Conservation (phyloP, 2,888 invertebrate species). For the Watsonalla binaria region DNA sequence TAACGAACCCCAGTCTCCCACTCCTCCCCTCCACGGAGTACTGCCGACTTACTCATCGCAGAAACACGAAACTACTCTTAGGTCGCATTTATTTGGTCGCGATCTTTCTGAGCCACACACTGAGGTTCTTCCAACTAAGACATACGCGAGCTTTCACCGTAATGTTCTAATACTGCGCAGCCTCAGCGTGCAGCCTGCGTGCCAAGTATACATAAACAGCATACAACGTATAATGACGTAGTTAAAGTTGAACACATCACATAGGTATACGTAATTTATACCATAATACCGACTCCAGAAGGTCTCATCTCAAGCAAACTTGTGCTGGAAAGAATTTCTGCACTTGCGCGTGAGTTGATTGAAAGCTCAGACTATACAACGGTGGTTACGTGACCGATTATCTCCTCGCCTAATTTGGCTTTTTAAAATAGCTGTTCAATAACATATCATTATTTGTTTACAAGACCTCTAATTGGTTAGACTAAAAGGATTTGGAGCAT, state of each 20-base stretch:
- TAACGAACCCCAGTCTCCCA: too few relatives aligned
- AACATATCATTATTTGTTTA: constrained; percentile 46
- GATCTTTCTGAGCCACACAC: background rate
- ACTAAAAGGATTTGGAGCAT: constrained; percentile 33
- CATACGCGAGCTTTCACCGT: background rate
- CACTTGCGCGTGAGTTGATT: constrained; percentile 45
- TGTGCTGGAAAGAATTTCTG: constrained; percentile 13
- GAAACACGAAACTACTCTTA: too few relatives aligned
- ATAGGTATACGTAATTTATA: background rate
- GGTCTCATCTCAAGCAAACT: constrained; percentile 12
- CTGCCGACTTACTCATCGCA: too few relatives aligned
- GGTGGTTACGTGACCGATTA: constrained; percentile 61
- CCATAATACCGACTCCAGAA: constrained; percentile 4
- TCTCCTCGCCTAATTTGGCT: constrained; percentile 51
- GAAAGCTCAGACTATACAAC: constrained; percentile 49
- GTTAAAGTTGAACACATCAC: background rate
- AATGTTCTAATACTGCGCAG: background rate
- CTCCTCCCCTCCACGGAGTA: too few relatives aligned
- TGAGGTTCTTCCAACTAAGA: background rate
- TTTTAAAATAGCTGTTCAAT: constrained; percentile 45
- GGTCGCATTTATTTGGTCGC: too few relatives aligned
- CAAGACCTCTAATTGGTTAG: constrained; percentile 29
- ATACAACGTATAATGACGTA: background rate
- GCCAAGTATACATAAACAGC: background rate
- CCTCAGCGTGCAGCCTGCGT: background rate